phyloP scores from a whole-genome alignment of 2,888 invertebrate genomes.

The Conomelus anceps region DNA sequence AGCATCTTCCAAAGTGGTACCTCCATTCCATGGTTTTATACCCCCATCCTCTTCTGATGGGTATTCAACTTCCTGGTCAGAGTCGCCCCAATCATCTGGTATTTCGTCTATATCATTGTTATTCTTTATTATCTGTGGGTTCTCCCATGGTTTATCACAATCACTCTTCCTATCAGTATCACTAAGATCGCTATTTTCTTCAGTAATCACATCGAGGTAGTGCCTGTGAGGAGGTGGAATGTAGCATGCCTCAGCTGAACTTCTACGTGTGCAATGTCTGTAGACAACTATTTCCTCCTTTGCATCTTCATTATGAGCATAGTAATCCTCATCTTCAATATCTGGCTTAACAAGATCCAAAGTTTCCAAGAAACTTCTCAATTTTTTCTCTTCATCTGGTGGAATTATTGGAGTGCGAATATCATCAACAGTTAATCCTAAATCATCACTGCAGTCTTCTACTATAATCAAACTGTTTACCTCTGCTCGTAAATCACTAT shows the following conservation, averaged over 20 bases:
- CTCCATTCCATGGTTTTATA: conserved; percentile 33
- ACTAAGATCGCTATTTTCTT: conserved; percentile 35
- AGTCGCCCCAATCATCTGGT: conserved; percentile 30
- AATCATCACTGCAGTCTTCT: conserved; percentile 16
- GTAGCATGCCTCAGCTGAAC: conserved; percentile 23
- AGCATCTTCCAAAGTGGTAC: conserved; percentile 31
- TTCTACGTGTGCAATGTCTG: conserved; percentile 14
- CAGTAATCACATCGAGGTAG: conserved; percentile 35
- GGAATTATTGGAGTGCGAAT: conserved; percentile 40
- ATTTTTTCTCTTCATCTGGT: conserved; percentile 51
- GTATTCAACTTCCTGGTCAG: conserved; percentile 18
- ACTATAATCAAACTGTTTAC: conserved; percentile 8
- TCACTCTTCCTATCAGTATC: conserved; percentile 31
- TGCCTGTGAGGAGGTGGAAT: conserved; percentile 27
- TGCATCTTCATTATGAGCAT: conserved; percentile 8
- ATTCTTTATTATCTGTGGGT: conserved; percentile 26
- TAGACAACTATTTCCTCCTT: conserved; percentile 23
- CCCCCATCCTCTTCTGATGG: conserved; percentile 31
- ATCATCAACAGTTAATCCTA: conserved; percentile 16
- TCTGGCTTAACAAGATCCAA: conserved; percentile 44
- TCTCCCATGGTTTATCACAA: conserved; percentile 28
- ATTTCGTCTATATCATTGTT: conserved; percentile 28
- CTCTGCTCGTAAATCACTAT: conserved; percentile 15
- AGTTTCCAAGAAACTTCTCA: conserved; percentile 51
- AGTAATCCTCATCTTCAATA: conserved; percentile 18